A percentile compares a stretch with the other conserved stretches of the same genome.
Evolutionary conservation across 1,140 invertebrate genomes (phyloP).

Genomic region (Tetragonula clypearis): DNA sequence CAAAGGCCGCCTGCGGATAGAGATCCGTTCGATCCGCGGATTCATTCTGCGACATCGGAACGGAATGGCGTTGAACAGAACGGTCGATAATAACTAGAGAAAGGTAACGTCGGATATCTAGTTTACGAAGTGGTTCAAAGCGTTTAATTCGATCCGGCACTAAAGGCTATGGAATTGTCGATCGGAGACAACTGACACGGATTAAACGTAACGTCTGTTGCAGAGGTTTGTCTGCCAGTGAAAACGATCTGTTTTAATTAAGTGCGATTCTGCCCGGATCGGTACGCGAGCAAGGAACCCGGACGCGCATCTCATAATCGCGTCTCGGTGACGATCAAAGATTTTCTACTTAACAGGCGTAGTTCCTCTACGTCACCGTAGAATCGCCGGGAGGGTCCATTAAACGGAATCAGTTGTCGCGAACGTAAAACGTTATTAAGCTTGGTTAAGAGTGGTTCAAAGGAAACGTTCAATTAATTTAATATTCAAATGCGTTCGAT

Average conservation of each 20-base stretch:
- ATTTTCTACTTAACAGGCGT: background rate
- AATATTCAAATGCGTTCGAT: background rate
- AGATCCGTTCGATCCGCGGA: too few relatives aligned
- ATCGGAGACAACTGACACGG: background rate
- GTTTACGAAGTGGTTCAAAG: background rate
- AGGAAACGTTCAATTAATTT: constrained; percentile 24
- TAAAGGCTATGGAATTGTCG: background rate
- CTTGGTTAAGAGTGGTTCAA: too few relatives aligned
- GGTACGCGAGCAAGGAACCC: too few relatives aligned
- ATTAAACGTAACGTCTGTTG: constrained; percentile 7
- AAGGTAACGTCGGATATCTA: background rate
- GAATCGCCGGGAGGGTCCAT: background rate
- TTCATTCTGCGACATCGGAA: background rate
- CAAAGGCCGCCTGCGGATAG: too few relatives aligned
- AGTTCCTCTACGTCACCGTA: background rate
- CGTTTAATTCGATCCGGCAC: background rate
- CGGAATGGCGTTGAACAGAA: background rate
- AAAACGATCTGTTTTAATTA: constrained; percentile 32
- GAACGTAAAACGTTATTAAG: background rate
- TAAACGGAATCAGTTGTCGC: background rate
- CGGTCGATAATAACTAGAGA: background rate
- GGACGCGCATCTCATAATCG: constrained; percentile 3
- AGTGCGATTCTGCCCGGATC: background rate
- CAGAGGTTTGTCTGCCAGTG: background rate
- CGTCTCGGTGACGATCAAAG: background rate